Conservation (phyloP, 2,113 vertebrate species). For the Choloepus hoffmanni region DNA sequence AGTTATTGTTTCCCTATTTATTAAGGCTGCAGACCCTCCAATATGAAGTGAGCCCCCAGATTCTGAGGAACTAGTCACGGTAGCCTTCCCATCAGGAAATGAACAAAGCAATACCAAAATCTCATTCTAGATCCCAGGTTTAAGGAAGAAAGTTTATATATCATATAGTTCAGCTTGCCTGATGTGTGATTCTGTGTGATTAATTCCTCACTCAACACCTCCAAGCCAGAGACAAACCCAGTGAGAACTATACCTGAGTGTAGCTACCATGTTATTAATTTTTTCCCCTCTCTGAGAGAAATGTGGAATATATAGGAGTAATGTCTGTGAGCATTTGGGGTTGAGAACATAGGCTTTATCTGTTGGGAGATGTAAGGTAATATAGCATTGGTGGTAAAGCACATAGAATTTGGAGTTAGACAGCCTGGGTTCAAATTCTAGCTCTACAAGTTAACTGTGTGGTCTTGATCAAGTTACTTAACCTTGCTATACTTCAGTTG, state of each 20-base stretch:
- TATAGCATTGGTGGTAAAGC: not conserved
- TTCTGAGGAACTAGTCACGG: not conserved
- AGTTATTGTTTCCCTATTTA: not conserved
- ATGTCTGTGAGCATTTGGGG: not conserved
- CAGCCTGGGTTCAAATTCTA: not conserved
- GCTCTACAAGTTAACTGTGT: not conserved
- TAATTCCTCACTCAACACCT: not conserved
- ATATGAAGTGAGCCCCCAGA: not conserved
- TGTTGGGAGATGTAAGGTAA: not conserved
- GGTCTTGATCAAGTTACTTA: not conserved
- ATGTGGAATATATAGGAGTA: not conserved
- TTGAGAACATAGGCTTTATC: not conserved
- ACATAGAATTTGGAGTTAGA: no score
- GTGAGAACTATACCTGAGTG: not conserved
- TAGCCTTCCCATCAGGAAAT: not conserved
- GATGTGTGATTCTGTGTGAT: not conserved
- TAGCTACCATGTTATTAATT: not conserved
- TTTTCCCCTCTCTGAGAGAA: not conserved
- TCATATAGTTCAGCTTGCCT: not conserved
- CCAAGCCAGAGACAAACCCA: not conserved
- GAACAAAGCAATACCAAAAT: not conserved
- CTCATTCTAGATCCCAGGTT: not conserved
- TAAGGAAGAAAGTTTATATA: not conserved
- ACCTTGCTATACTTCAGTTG: no score
- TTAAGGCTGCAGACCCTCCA: not conserved